Conservation (phyloP, 53 echinoderm and acorn worm species). For the Echinarachnius parma region DNA sequence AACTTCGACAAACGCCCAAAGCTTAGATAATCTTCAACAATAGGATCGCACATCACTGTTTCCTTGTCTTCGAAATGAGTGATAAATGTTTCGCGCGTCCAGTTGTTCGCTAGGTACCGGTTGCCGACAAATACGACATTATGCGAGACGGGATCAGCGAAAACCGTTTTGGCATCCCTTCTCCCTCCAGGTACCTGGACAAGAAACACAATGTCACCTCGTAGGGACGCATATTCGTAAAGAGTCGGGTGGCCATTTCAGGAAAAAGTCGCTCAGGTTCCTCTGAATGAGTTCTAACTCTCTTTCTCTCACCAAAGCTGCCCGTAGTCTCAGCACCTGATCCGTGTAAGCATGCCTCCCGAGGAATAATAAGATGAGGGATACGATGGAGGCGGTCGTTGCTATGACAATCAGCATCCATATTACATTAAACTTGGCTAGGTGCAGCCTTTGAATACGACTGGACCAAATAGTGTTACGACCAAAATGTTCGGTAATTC, state of each 20-base stretch:
- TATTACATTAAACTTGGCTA: neutral
- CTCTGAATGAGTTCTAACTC: neutral
- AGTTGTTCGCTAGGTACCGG: slow-evolving; percentile 33
- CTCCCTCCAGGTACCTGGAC: slow-evolving; percentile 36
- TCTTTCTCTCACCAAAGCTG: slow-evolving; percentile 1
- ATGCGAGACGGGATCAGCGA: slow-evolving; percentile 48
- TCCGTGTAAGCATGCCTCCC: neutral
- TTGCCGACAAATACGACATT: slow-evolving; percentile 66
- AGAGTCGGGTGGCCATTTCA: too few species aligned
- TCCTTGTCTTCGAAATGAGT: slow-evolving; percentile 53
- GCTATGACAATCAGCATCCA: slow-evolving; percentile 16
- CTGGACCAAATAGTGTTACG: too few species aligned
- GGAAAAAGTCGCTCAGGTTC: too few species aligned
- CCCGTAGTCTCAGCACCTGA: too few species aligned
- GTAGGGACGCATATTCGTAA: slow-evolving; percentile 22
- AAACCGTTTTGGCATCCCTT: slow-evolving; percentile 61
- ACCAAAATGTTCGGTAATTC: too few species aligned
- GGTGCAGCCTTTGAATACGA: neutral
- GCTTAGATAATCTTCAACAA: slow-evolving; percentile 59
- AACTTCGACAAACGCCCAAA: slow-evolving; percentile 68
- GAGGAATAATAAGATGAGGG: too few species aligned
- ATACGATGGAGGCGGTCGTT: neutral
- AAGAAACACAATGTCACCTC: slow-evolving; percentile 63
- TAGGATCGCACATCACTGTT: slow-evolving; percentile 22
- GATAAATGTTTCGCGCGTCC: slow-evolving; percentile 39